Percentiles rank a stretch among this genome's conserved stretches.
Conservation (phyloP, 2,888 invertebrate species). For the Phasia obesa region DNA sequence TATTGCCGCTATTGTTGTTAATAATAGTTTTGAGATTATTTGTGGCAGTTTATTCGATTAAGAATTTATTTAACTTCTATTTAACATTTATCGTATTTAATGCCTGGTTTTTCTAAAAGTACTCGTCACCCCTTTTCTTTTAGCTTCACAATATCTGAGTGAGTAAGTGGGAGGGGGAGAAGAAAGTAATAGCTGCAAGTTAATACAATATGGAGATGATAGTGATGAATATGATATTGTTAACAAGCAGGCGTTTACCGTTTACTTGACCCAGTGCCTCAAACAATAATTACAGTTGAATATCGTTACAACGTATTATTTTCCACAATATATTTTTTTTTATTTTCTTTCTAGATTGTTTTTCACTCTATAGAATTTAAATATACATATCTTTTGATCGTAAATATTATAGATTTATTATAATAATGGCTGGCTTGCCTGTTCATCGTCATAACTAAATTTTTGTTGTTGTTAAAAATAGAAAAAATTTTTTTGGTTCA, state of each 20-base stretch:
- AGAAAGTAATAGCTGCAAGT: neutral
- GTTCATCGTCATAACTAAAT: neutral
- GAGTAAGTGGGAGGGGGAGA: neutral
- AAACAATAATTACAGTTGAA: constrained; percentile 63
- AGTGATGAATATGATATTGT: constrained; percentile 60
- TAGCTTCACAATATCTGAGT: neutral
- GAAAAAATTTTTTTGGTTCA: too few species aligned
- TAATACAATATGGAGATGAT: constrained; percentile 29
- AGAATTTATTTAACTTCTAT: constrained; percentile 35
- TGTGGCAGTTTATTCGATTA: constrained; percentile 55
- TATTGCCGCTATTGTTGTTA: neutral
- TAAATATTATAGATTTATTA: constrained; percentile 5
- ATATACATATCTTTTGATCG: neutral
- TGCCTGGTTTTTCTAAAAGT: neutral
- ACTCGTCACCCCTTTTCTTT: neutral
- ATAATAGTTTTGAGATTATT: constrained; percentile 51
- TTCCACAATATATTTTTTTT: constrained; percentile 13
- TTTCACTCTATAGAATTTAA: constrained; percentile 7
- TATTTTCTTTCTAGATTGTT: neutral
- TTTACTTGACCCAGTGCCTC: constrained; percentile 72
- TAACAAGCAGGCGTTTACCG: constrained; percentile 73
- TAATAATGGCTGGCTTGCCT: neutral
- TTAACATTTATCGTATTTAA: constrained; percentile 36
- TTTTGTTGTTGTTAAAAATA: neutral
- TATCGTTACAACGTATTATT: constrained; percentile 40